Evolutionary conservation across 2,797 vertebrate genomes (phyloP), one percentile per base, ranked within the genome.

Genomic region (Agapornis canus): DNA sequence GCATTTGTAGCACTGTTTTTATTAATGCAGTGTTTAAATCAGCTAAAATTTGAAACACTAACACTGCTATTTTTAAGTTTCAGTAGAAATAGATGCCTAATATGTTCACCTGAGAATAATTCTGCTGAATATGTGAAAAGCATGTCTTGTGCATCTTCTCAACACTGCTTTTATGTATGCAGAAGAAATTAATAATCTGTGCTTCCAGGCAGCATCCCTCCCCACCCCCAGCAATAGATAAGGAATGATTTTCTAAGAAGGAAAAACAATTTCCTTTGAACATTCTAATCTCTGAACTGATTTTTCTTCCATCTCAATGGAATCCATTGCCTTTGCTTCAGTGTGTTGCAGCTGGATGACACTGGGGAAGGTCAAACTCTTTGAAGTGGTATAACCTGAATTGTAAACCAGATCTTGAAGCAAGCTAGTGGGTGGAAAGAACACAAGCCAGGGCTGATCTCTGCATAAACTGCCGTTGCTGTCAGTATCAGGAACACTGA

Each of bases 331-430:
- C 56, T 94, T 90, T 92, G 26, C 82, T 92, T 79, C 4, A 0
- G 40, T 84, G 66, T 70, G 25, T 31, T 91, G 87, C 87, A 86
- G 82, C 72, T 84, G 85, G 59, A 73, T 90, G 77, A 88, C 47
- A 88, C 60, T 69, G 40, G 45, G 51, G 37, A 92, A 94, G 90
- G 89, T 90, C 92, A 90, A 93, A 92, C 37, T 91, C 91, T 96
- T 96, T 94, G 94, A 96, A 95, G 89, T 82, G 60, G 82, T 94
- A 76, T 69, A 96, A 89, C 73, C 64, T 82, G 94, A 89, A 90
- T 86, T 95, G 66, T 29, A 94, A 90, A 86, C 65, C 61, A 71
- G 22, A 71, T 92, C 75, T 83, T 80, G 35, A 86, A 86, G 79
- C 57, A n/a, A 96, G 64, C 51, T 88, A 69, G 91, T 72, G 88